Percentiles rank a stretch among this genome's conserved stretches.
phyloP scores from a whole-genome alignment of 2,888 invertebrate genomes.

The Pyrrhia umbra region DNA sequence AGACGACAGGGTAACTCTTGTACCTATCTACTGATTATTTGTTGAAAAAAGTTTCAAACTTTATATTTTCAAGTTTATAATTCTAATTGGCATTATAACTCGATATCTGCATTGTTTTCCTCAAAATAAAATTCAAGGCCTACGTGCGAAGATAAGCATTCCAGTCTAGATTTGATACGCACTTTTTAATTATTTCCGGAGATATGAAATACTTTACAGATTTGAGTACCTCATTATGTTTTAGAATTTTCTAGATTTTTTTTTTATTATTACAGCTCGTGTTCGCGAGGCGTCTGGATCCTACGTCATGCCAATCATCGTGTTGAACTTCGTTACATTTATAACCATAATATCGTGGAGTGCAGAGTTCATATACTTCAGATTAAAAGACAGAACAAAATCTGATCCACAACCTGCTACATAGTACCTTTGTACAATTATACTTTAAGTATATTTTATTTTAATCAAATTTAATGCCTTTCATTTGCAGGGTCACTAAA shows the following conservation, averaged over 20 bases:
- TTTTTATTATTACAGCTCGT: constrained; percentile 89
- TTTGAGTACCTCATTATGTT: too few relatives aligned
- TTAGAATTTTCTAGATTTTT: too few relatives aligned
- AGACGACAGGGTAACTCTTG: background rate
- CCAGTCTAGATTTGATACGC: constrained; percentile 5
- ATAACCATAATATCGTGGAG: constrained; percentile 91
- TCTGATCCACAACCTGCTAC: constrained; percentile 51
- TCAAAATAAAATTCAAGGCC: constrained; percentile 22
- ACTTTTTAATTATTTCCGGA: constrained; percentile 16
- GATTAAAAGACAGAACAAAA: constrained; percentile 72
- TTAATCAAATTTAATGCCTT: constrained; percentile 35
- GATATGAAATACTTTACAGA: constrained; percentile 17
- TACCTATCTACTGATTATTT: background rate
- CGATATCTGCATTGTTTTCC: background rate
- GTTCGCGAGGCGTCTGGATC: constrained; percentile 91
- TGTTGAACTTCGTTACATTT: constrained; percentile 91
- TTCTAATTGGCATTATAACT: background rate
- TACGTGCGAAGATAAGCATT: constrained; percentile 37
- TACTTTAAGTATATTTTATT: constrained; percentile 40
- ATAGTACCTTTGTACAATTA: constrained; percentile 23
- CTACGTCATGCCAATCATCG: constrained; percentile 90
- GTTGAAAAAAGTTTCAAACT: too few relatives aligned
- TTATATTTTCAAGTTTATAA: too few relatives aligned
- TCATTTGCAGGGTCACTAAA: constrained; percentile 29
- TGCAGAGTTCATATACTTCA: constrained; percentile 85